These are phyloP conservation scores for Vireo altiloquus DNA, from an alignment of 2,113 vertebrate species.

Conservation along the genomic window DNA sequence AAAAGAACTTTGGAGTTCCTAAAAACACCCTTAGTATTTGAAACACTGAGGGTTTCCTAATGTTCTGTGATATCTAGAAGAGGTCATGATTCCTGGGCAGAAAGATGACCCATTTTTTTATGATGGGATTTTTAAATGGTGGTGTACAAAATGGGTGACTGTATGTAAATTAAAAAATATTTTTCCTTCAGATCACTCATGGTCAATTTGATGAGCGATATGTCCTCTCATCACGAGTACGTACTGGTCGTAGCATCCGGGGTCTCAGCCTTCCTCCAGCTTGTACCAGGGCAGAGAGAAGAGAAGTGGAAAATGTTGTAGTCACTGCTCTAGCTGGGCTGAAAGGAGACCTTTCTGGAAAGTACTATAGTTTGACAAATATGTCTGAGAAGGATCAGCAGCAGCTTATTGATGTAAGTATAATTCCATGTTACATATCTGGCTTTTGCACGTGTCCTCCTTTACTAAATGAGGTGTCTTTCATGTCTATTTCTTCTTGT, in stretches of 20 bases:
- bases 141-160: not conserved
- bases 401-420: slow-evolving; percentile 87
- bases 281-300: slow-evolving; percentile 84
- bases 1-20: not conserved
- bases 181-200: slow-evolving; percentile 75
- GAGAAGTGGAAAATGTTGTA: slow-evolving; percentile 87
- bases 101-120: not conserved
- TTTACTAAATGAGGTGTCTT: not conserved
- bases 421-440: not conserved
- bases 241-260: slow-evolving; percentile 88
- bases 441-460: not conserved
- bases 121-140: not conserved
- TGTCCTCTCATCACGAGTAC: slow-evolving; percentile 86
- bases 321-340: slow-evolving; percentile 80
- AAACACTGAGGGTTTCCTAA: not conserved
- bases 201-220: slow-evolving; percentile 89
- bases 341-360: slow-evolving; percentile 51
- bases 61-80: not conserved
- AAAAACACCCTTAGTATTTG: not conserved
- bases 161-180: not conserved
- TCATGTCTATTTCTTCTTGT: not conserved
- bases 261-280: slow-evolving; percentile 89
- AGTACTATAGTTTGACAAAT: slow-evolving; percentile 85
- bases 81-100: not conserved
- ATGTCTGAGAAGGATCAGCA: slow-evolving; percentile 89